Conservation (phyloP, 2,797 vertebrate species). For the Pseudochirops cupreus region DNA sequence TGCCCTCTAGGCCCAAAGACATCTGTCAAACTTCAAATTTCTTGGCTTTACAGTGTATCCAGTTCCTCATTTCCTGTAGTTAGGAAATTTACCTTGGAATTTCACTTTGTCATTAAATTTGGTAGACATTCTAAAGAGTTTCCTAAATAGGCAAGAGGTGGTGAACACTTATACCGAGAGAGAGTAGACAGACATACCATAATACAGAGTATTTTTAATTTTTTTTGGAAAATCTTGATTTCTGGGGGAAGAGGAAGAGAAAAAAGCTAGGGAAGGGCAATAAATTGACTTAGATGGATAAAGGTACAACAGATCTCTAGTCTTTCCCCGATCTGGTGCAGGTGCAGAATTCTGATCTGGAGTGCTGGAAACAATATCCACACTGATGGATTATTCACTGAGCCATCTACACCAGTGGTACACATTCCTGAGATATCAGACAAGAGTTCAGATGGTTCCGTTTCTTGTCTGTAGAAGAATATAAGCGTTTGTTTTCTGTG, state of each 20-base stretch:
- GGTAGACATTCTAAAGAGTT: neutral
- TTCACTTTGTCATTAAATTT: neutral
- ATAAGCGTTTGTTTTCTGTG: neutral
- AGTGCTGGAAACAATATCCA: neutral
- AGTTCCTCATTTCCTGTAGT: neutral
- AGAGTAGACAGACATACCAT: neutral
- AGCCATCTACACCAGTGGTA: neutral
- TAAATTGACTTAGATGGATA: neutral
- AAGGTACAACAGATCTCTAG: neutral
- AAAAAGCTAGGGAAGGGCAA: neutral
- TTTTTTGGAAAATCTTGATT: neutral
- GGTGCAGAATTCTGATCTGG: neutral
- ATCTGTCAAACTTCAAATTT: neutral
- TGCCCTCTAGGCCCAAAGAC: neutral
- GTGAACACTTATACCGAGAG: neutral
- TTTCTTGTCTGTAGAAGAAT: neutral
- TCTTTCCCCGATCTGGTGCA: neutral
- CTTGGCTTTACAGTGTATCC: conserved; percentile 21
- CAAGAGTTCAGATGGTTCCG: neutral
- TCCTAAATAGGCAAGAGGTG: neutral
- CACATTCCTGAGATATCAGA: neutral
- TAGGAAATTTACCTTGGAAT: neutral
- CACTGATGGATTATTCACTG: neutral
- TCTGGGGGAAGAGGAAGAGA: neutral
- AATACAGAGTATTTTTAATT: neutral